These are phyloP conservation scores for Cochlearius cochlearius DNA, from an alignment of 2,113 vertebrate genomes.

Conservation along the genomic window DNA sequence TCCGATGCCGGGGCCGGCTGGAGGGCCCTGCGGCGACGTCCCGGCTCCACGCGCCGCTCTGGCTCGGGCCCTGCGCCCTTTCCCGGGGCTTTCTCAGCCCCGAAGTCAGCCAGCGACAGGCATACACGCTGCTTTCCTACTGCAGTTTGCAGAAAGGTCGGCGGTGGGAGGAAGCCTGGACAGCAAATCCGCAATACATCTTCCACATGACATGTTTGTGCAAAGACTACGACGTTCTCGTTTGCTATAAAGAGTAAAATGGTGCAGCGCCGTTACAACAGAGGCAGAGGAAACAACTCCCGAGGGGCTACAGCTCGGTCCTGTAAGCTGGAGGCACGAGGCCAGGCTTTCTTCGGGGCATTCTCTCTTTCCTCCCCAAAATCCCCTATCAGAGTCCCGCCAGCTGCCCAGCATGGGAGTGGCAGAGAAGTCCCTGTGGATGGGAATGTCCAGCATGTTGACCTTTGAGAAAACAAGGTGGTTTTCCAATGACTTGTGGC, in stretches of 20 bases:
- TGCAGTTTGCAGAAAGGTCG: neutral
- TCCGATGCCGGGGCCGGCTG: too few relatives aligned
- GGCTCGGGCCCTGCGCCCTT: too few relatives aligned
- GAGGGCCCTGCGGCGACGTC: neutral
- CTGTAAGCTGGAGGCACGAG: neutral
- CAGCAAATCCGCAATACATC: neutral
- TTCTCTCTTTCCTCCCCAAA: neutral
- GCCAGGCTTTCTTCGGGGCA: neutral
- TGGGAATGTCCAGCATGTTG: neutral
- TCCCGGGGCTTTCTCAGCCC: neutral
- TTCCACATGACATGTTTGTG: neutral
- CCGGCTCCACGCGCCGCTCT: neutral
- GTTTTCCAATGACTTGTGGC: neutral
- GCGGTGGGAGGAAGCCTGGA: neutral
- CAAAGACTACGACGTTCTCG: neutral
- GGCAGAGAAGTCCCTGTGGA: neutral
- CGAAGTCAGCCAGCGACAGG: neutral
- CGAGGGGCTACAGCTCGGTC: neutral
- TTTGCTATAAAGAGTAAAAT: neutral
- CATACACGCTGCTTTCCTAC: accelerated
- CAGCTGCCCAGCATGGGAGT: neutral
- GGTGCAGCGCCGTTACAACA: neutral
- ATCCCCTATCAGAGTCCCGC: neutral
- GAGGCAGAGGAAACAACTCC: neutral
- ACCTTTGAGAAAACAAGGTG: neutral